Base-by-base conservation (phyloP, 2,797 vertebrate genomes). In the Carduelis carduelis region DNA sequence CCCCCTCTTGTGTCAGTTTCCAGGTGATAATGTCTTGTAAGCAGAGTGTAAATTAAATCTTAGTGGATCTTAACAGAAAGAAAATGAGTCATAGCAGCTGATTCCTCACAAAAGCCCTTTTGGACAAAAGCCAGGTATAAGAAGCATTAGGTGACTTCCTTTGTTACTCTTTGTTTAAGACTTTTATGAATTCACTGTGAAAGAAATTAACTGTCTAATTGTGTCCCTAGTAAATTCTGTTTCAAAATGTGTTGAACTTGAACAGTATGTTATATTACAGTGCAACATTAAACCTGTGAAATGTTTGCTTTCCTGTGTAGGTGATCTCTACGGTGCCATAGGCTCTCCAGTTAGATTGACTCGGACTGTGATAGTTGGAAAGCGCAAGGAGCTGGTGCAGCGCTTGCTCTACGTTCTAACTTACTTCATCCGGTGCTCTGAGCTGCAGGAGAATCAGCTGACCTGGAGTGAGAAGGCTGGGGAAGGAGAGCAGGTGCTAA, bases 361-460 rank as follows among this genome's bases (percentile, higher is more conserved):
- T 35, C 98, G 98, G 72, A 99, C 98, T 0, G 98, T 99, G 90
- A 97, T 99, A 64, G 95, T 99, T 61, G 98, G 98, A 6, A 98
- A 98, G 80, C 98, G 97, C 76, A 98, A 98, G 76, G 98, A 98
- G 71, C 65, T 99, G 96, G 98, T 99, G 53, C 98, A 99, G 81
- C 98, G 98, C 19, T 97, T 99, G 57, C 98, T 99, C 18, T 98
- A 98, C 23, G 97, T 99, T 69, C 98, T 99, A 5, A 99, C 98
- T 52, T 99, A 99, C 97, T 99, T 99, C 91, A 98, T 99, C 83
- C 98, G 98, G 32, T 99, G 98, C 97, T 99, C 98, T 14, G 98
- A 98, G 95, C 98, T 99, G 23, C 98, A 98, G 92, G 98, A 99
- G 92, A 98, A 98, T 90, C 97, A 98, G n/a, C 94, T 98, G 86